A percentile compares a stretch with the other conserved stretches of the same genome.
phyloP scores from a whole-genome alignment of 2,113 vertebrate genomes.

The Sorex fumeus region DNA sequence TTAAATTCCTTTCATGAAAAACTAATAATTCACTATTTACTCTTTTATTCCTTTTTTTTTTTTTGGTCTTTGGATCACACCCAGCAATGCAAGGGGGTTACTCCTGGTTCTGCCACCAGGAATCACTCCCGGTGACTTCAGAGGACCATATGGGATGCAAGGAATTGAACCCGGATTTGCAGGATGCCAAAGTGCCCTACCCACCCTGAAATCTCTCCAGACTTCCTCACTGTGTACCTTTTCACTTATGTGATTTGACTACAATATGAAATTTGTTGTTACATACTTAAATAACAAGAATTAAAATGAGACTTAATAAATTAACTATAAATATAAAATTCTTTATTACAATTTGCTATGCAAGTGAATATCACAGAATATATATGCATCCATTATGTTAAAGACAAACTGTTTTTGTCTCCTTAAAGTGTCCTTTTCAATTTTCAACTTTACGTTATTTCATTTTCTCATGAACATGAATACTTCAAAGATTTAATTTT shows the following conservation, averaged over 20 bases:
- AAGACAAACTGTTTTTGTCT: not conserved
- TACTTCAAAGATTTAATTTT: constrained; percentile 19
- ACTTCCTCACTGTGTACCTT: too few relatives aligned
- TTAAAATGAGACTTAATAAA: constrained; percentile 30
- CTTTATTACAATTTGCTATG: not conserved
- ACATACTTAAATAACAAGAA: constrained; percentile 45
- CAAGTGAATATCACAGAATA: not conserved
- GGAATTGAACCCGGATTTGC: too few relatives aligned
- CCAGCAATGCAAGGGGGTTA: too few relatives aligned
- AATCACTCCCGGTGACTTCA: too few relatives aligned
- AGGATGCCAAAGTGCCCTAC: too few relatives aligned
- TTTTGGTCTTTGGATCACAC: too few relatives aligned
- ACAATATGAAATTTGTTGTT: too few relatives aligned
- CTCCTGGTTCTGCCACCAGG: too few relatives aligned
- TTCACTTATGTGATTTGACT: too few relatives aligned
- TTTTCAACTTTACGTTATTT: constrained; percentile 34
- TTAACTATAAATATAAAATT: not conserved
- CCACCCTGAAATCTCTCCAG: too few relatives aligned
- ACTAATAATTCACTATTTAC: not conserved
- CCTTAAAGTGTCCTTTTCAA: constrained; percentile 51
- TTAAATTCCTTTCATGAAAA: not conserved
- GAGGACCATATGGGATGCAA: too few relatives aligned
- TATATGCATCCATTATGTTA: not conserved
- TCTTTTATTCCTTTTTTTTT: not conserved
- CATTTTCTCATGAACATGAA: not conserved